Evolutionary conservation across 2,888 invertebrate species (phyloP).

Genomic region (Pristionchus exspectatus): DNA sequence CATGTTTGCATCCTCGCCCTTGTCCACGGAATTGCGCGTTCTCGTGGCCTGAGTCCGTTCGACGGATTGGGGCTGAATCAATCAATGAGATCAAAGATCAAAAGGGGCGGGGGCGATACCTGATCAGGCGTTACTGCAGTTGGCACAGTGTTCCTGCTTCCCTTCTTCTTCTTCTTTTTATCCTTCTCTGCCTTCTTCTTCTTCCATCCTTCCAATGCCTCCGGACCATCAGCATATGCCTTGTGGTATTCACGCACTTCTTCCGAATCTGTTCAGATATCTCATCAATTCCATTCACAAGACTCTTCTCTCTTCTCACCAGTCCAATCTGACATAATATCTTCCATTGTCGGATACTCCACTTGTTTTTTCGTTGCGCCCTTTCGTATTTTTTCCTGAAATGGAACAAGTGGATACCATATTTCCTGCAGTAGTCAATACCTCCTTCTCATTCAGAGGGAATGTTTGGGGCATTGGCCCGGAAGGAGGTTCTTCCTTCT

Average conservation of each 20-base stretch:
- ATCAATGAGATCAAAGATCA: neutral
- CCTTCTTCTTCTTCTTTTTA: neutral
- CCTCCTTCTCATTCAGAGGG: neutral
- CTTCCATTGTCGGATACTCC: constrained; percentile 4
- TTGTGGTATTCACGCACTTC: neutral
- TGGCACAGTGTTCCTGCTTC: neutral
- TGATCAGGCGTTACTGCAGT: constrained; percentile 31
- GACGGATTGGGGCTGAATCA: neutral
- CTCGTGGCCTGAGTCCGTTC: constrained; percentile 5
- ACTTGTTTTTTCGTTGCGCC: neutral
- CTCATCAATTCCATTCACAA: neutral
- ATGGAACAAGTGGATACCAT: neutral
- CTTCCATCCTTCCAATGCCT: neutral
- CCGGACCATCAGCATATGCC: neutral
- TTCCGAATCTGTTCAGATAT: neutral
- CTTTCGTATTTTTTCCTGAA: constrained; percentile 13
- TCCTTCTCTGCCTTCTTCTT: constrained; percentile 11
- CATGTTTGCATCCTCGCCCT: neutral
- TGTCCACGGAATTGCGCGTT: neutral
- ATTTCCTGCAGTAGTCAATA: neutral
- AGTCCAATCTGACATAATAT: neutral
- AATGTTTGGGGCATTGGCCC: neutral
- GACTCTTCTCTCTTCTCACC: neutral
- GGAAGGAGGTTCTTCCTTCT: neutral
- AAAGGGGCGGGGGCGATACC: constrained; percentile 2